phyloP scores from a whole-genome alignment of 2,113 vertebrate genomes.

The Hyperopisus bebe region DNA sequence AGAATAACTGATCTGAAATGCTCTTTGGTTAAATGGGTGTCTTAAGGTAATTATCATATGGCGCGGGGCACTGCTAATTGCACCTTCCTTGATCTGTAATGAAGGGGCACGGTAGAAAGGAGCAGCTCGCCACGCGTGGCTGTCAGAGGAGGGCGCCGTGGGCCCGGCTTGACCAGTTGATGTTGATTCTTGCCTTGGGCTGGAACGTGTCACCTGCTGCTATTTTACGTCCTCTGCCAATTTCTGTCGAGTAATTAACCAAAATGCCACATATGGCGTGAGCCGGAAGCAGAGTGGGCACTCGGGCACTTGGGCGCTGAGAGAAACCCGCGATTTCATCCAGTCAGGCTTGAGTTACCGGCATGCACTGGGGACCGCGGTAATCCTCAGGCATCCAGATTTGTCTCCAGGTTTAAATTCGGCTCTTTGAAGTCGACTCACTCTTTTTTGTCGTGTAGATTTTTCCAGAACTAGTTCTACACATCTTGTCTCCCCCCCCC shows the following conservation, averaged over 20 bases:
- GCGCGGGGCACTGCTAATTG: constrained; percentile 40
- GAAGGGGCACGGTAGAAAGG: constrained; percentile 25
- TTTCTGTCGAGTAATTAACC: constrained; percentile 36
- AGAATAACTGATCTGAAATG: constrained; percentile 40
- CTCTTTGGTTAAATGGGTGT: constrained; percentile 35
- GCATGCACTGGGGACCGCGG: background rate
- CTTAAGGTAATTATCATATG: constrained; percentile 44
- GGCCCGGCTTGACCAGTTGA: constrained; percentile 33
- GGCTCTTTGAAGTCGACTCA: background rate
- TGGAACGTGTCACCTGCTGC: constrained; percentile 36
- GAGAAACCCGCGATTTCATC: background rate
- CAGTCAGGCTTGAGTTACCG: background rate
- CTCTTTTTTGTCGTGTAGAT: background rate
- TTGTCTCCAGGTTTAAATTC: background rate
- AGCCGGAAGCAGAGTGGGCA: background rate
- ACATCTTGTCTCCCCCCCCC: background rate
- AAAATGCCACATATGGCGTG: constrained; percentile 29
- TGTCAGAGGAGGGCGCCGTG: background rate
- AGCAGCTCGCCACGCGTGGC: background rate
- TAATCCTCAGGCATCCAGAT: background rate
- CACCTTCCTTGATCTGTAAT: constrained; percentile 42
- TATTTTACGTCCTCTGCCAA: constrained; percentile 36
- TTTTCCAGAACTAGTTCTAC: background rate
- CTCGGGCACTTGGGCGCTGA: background rate
- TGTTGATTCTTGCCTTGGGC: constrained; percentile 41